These are phyloP conservation scores for Hycleus cichorii DNA, from an alignment of 1,140 invertebrate species.

Conservation along the genomic window DNA sequence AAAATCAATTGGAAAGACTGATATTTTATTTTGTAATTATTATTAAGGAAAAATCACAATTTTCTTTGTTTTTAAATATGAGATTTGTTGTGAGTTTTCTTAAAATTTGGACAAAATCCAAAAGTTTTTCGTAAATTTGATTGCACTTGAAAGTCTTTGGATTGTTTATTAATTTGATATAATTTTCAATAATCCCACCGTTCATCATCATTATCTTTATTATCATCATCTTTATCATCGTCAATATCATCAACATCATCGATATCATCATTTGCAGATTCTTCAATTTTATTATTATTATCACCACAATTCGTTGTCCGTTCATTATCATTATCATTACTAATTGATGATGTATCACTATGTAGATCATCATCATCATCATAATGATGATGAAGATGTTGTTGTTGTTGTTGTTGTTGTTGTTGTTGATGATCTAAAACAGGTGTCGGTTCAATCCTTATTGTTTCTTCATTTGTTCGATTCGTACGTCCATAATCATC, in stretches of 20 bases:
- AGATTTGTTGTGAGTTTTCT: conserved; percentile 1
- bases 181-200: conserved; percentile 39
- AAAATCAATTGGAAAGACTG: not conserved
- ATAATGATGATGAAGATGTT: too few relatives aligned
- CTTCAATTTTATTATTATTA: conserved; percentile 37
- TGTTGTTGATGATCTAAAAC: conserved; percentile 46
- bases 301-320: not conserved
- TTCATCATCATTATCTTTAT: conserved; percentile 40
- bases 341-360: conserved; percentile 48
- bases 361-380: conserved; percentile 45
- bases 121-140: conserved; percentile 20
- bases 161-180: conserved; percentile 7
- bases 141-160: conserved; percentile 31
- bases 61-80: too few relatives aligned
- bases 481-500: conserved; percentile 60
- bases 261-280: conserved; percentile 11
- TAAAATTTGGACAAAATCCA: conserved; percentile 23
- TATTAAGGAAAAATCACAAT: conserved; percentile 26
- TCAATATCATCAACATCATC: conserved; percentile 19
- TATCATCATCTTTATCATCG: conserved; percentile 22
- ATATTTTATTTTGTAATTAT: too few relatives aligned
- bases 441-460: conserved; percentile 63
- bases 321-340: conserved; percentile 38
- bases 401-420: too few relatives aligned
- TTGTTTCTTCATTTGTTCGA: conserved; percentile 51